Evolutionary conservation across 2,888 invertebrate genomes (phyloP).

Genomic region (Tachina grossa): DNA sequence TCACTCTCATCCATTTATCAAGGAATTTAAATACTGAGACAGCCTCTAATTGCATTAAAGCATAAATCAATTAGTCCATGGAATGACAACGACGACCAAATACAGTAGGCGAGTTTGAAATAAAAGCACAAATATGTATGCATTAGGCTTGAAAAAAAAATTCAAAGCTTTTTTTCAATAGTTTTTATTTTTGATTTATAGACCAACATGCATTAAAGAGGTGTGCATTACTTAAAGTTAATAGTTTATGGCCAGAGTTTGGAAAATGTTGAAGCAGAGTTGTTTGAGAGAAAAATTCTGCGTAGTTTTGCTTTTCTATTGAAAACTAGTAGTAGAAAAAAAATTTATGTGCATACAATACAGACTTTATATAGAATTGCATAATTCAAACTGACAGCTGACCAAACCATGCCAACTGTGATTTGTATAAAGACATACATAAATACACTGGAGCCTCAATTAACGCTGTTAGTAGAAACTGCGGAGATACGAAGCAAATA

Average conservation of each 20-base stretch:
- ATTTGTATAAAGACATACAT: slow-evolving; percentile 7
- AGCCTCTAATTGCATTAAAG: slow-evolving; percentile 64
- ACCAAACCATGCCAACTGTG: slow-evolving; percentile 55
- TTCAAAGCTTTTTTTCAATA: background rate
- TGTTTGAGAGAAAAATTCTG: background rate
- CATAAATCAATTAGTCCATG: slow-evolving; percentile 67
- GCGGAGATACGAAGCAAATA: background rate
- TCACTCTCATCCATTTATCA: slow-evolving; percentile 36
- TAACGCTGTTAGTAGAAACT: background rate
- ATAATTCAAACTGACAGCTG: slow-evolving; percentile 66
- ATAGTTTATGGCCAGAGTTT: slow-evolving; percentile 10
- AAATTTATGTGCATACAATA: background rate
- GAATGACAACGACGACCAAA: slow-evolving; percentile 35
- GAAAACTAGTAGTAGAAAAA: slow-evolving; percentile 1
- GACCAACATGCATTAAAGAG: slow-evolving; percentile 17
- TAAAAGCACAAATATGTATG: background rate
- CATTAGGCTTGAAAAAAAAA: background rate
- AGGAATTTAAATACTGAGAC: slow-evolving; percentile 12
- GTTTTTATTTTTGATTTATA: slow-evolving; percentile 63
- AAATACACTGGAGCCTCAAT: background rate
- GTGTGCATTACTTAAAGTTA: slow-evolving; percentile 30
- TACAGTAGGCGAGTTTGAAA: slow-evolving; percentile 21
- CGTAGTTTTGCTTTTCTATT: background rate
- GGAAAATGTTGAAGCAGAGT: background rate
- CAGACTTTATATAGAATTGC: slow-evolving; percentile 37